Conservation (phyloP, 2,888 invertebrate species). For the Globia sparganii region DNA sequence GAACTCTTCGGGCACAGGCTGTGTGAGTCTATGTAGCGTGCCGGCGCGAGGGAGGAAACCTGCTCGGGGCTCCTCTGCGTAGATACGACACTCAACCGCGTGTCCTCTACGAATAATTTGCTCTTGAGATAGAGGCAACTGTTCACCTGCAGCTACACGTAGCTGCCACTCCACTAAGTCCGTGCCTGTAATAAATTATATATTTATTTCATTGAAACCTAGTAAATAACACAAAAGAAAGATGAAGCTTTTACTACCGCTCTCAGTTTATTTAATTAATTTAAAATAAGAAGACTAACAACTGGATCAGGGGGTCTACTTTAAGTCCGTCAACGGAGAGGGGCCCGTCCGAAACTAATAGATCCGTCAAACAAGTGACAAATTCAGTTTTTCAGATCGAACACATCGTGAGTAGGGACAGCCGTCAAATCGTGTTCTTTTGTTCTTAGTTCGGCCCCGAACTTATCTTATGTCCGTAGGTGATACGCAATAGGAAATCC, state of each 20-base stretch:
- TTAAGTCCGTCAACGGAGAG: no score
- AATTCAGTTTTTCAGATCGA: no score
- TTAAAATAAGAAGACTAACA: background rate
- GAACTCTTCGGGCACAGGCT: constrained; percentile 92
- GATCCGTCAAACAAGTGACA: no score
- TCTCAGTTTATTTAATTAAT: background rate
- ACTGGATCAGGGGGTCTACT: no score
- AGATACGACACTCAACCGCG: constrained; percentile 98
- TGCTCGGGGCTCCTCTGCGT: constrained; percentile 96
- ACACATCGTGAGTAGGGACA: no score
- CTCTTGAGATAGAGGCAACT: constrained; percentile 94
- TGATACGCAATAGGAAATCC: no score
- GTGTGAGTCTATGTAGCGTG: constrained; percentile 93
- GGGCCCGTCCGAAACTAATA: no score
- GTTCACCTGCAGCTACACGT: constrained; percentile 96
- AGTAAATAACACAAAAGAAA: background rate
- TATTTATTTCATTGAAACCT: background rate
- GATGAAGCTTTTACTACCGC: background rate
- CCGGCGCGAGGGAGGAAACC: constrained; percentile 99
- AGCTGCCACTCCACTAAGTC: constrained; percentile 99
- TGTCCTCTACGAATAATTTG: constrained; percentile 95
- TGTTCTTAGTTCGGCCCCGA: no score
- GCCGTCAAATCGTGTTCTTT: no score
- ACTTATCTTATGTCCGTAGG: no score
- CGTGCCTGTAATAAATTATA: constrained; percentile 87